Evolutionary conservation across 1,140 invertebrate species (phyloP).

Genomic region (Halesus radiatus): DNA sequence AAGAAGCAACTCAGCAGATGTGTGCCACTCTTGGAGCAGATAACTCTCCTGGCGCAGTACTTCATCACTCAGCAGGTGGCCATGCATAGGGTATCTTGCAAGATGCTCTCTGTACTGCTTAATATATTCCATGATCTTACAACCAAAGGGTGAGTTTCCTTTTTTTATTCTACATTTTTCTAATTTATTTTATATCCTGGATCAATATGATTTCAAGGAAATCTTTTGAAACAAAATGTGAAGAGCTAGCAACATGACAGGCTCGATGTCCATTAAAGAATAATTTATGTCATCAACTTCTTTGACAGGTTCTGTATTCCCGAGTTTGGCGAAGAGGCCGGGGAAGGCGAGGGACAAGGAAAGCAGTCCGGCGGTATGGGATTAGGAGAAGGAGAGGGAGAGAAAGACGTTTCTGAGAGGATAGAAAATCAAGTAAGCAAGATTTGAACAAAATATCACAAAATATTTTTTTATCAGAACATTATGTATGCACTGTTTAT

Average conservation of each 20-base stretch:
- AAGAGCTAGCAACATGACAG: too few relatives aligned
- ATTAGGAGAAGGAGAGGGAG: constrained; percentile 92
- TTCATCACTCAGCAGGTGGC: constrained; percentile 83
- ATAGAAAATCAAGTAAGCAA: constrained; percentile 79
- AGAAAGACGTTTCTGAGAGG: constrained; percentile 94
- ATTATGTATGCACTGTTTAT: too few relatives aligned
- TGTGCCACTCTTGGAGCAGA: constrained; percentile 85
- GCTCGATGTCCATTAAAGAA: too few relatives aligned
- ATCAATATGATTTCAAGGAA: too few relatives aligned
- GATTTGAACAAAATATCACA: not conserved
- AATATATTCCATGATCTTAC: constrained; percentile 89
- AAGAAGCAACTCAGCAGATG: constrained; percentile 62
- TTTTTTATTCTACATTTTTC: too few relatives aligned
- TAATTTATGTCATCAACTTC: not conserved
- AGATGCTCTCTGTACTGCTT: constrained; percentile 87
- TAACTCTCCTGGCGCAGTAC: constrained; percentile 81
- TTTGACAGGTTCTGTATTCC: constrained; percentile 92
- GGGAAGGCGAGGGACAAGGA: constrained; percentile 74
- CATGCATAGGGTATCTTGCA: constrained; percentile 82
- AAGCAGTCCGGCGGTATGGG: constrained; percentile 81
- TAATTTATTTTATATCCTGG: too few relatives aligned
- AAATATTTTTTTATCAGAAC: not conserved
- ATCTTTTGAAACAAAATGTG: too few relatives aligned
- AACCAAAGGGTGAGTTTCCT: constrained; percentile 80
- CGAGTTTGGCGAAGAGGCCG: constrained; percentile 81